Evolutionary conservation across 92 coral and sea anemone species (phyloP), one percentile per base, ranked within the genome.

Genomic region (Porites lobata): DNA sequence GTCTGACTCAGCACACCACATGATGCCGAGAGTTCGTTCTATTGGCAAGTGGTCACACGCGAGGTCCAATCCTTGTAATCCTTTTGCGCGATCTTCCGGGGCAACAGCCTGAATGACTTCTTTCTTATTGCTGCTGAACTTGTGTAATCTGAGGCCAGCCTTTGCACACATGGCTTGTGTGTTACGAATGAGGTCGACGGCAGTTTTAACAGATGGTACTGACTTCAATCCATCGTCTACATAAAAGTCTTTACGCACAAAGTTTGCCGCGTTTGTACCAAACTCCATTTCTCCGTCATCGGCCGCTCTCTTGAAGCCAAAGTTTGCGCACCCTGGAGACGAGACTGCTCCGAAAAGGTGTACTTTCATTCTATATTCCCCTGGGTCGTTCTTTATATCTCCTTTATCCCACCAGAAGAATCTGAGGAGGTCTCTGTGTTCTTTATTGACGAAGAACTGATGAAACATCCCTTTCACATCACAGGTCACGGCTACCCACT

Each of bases 241-340:
- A 38, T 92, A 92, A 76, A 89, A 81, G 74, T 89, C 88, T 26
- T 59, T 72, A 71, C 66, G 74, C 19, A 82, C 65, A 22, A 87
- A 81, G 53, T 81, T 72, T 7, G 92, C 90, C 10, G 87, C 86
- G 22, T 69, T 78, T 1, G 85, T 11, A 11, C 94, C 89, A 63
- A 83, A 88, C 64, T 88, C 87, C 32, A 77, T 85, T 65, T 92
- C 92, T 8, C 87, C 90, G 65, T 87, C 94, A 50, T 68, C 80
- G 13, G 92, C 95, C 8, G 89, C 90, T 50, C 65, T 47, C 78
- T 84, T 92, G 86, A 89, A 89, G 38, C 80, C 91, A 80, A 89
- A 84, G 83, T 92, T 92, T 14, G 94, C 91, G 43, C 95, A 94
- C 15, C 90, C 95, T 22, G 95, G 91, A 8, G 92, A 94, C 3